Percentiles rank a stretch among this genome's conserved stretches.
Evolutionary conservation across 2,113 vertebrate genomes (phyloP).

Genomic region (Cricetomys ansorgei): DNA sequence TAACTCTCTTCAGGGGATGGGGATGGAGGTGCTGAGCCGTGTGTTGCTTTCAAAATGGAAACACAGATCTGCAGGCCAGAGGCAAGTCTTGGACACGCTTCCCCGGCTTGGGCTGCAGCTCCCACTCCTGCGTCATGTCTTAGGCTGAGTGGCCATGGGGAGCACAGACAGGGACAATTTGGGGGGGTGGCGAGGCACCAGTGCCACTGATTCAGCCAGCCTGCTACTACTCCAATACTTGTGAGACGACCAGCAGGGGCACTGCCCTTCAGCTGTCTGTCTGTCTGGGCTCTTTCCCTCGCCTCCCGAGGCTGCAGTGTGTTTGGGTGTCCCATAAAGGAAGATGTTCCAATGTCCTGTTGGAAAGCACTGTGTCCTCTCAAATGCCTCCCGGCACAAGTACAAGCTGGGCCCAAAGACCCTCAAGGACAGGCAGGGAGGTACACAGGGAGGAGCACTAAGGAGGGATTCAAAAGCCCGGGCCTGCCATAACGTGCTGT

Average conservation of each 20-base stretch:
- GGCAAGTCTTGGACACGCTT: neutral
- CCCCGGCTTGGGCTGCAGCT: neutral
- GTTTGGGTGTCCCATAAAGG: neutral
- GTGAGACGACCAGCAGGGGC: neutral
- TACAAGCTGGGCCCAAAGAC: neutral
- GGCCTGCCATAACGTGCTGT: neutral
- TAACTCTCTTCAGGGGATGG: neutral
- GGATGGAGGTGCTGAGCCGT: neutral
- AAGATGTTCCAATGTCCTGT: neutral
- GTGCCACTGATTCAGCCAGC: neutral
- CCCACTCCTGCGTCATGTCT: neutral
- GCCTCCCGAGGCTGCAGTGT: neutral
- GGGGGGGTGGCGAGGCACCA: neutral
- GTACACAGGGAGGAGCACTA: neutral
- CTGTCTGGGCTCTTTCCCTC: neutral
- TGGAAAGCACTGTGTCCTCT: neutral
- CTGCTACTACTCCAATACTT: neutral
- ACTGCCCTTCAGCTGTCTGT: neutral
- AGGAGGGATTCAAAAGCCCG: neutral
- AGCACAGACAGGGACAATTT: neutral
- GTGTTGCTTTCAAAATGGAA: conserved; percentile 41
- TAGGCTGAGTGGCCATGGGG: neutral
- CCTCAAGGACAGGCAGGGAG: neutral
- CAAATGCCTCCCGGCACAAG: too few species aligned
- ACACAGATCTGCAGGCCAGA: neutral